phyloP scores from a whole-genome alignment of 2,113 vertebrate genomes.

The Ciconia stormi region DNA sequence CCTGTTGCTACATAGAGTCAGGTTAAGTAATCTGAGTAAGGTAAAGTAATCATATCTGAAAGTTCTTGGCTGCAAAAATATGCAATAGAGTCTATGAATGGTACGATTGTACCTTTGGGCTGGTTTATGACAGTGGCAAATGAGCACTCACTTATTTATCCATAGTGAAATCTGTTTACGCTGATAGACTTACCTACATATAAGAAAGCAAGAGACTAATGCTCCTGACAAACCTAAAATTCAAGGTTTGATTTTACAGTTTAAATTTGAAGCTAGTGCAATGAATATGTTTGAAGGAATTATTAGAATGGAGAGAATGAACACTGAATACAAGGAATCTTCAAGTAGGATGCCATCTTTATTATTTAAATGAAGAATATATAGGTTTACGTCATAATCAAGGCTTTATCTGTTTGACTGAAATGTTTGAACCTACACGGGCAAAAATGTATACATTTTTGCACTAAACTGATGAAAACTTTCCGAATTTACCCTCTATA shows the following conservation, averaged over 20 bases:
- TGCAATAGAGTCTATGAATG: not conserved
- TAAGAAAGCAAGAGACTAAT: not conserved
- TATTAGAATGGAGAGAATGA: not conserved
- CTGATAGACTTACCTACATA: not conserved
- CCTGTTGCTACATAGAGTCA: not conserved
- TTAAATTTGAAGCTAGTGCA: not conserved
- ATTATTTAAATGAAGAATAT: not conserved
- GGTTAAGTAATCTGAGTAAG: not conserved
- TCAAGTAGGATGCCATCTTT: not conserved
- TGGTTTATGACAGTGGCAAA: not conserved
- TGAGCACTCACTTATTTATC: not conserved
- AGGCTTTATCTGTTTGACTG: constrained; percentile 29
- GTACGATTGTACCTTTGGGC: not conserved
- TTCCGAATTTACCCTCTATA: constrained; percentile 5
- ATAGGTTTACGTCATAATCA: not conserved
- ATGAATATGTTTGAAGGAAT: not conserved
- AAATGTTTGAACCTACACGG: constrained; percentile 5
- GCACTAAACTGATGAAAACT: constrained; percentile 16
- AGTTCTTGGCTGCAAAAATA: not conserved
- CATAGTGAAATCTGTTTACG: not conserved
- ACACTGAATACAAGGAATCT: not conserved
- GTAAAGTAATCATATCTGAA: not conserved
- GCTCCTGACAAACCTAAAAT: not conserved
- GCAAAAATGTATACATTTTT: constrained; percentile 8
- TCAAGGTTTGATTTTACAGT: not conserved